These are phyloP conservation scores for Eulemur macaco DNA, from an alignment of 2,113 vertebrate species.

Conservation along the genomic window DNA sequence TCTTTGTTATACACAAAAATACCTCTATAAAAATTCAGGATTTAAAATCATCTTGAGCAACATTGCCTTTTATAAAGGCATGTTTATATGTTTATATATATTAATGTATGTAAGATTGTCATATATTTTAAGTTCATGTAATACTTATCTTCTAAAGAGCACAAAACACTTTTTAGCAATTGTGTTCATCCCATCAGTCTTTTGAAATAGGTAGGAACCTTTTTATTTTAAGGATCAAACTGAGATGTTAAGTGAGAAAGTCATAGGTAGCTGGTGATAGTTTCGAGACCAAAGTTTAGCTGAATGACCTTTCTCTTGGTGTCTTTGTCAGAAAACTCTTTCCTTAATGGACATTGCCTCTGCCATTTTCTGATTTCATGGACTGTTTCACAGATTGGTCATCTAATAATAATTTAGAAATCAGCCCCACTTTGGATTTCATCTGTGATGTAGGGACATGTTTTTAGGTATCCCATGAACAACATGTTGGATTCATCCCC, in stretches of 20 bases:
- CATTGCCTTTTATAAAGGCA: constrained; percentile 21
- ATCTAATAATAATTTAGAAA: not conserved
- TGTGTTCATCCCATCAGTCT: not conserved
- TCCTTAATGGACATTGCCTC: not conserved
- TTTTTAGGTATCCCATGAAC: not conserved
- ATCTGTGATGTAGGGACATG: not conserved
- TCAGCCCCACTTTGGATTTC: not conserved
- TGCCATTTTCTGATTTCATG: not conserved
- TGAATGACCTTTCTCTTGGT: not conserved
- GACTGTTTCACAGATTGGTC: not conserved
- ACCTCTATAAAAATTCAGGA: not conserved
- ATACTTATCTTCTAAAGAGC: not conserved
- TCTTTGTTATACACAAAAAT: constrained; percentile 27
- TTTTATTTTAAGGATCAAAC: constrained; percentile 46
- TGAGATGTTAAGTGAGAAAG: not conserved
- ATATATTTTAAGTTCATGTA: not conserved
- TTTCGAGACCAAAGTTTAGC: constrained; percentile 12
- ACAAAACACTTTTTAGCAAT: not conserved
- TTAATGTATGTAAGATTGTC: not conserved
- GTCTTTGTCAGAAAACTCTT: not conserved
- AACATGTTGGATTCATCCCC: not conserved
- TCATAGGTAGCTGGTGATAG: not conserved
- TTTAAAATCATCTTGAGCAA: not conserved
- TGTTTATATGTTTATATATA: not conserved
- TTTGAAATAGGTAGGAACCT: not conserved